Conservation (phyloP, 2,113 vertebrate genomes). For the Odocoileus hemionus region DNA sequence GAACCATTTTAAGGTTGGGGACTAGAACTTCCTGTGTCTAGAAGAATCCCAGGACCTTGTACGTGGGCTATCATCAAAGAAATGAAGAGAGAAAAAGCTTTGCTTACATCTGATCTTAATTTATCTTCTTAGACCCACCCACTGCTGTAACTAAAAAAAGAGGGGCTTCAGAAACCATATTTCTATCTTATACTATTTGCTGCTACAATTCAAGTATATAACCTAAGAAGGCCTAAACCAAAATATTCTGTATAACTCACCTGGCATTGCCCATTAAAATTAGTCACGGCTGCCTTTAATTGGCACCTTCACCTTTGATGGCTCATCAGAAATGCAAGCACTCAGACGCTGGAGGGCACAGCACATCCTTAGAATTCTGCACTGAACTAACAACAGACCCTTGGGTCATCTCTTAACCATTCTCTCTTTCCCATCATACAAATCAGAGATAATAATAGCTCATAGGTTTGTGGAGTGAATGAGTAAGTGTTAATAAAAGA, state of each 20-base stretch:
- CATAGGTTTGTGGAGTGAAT: not conserved
- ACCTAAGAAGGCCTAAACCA: not conserved
- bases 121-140: not conserved
- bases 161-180: not conserved
- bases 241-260: not conserved
- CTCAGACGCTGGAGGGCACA: not conserved
- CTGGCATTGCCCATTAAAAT: not conserved
- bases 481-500: not conserved
- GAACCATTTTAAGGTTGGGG: not conserved
- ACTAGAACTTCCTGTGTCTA: not conserved
- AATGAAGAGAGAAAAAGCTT: not conserved
- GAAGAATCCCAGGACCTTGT: not conserved
- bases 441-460: not conserved
- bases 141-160: not conserved
- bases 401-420: not conserved
- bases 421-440: not conserved
- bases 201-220: not conserved
- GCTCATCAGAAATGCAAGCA: not conserved
- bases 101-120: not conserved
- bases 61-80: not conserved
- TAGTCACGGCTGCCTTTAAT: not conserved
- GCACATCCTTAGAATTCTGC: not conserved
- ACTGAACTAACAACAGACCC: not conserved
- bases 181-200: not conserved
- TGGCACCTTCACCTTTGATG: not conserved